A percentile compares a stretch with the other conserved stretches of the same genome.
Evolutionary conservation across 2,113 vertebrate genomes (phyloP).

Genomic region (Dicerorhinus sumatrensis): DNA sequence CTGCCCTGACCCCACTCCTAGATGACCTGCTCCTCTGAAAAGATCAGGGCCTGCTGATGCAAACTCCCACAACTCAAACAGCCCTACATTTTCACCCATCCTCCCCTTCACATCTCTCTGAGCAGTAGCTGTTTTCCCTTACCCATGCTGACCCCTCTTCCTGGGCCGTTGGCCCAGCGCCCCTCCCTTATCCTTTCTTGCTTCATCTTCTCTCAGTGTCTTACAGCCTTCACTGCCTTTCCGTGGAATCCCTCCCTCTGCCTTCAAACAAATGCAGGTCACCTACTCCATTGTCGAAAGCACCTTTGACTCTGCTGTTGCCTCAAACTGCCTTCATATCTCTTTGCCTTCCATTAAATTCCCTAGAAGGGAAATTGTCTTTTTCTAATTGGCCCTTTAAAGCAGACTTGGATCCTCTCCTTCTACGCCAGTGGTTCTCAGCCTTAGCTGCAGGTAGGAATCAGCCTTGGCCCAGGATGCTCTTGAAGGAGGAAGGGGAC

Average conservation of each 20-base stretch:
- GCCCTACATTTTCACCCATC: no score
- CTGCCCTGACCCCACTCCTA: not conserved
- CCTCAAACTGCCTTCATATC: not conserved
- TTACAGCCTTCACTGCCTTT: not conserved
- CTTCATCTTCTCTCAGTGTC: not conserved
- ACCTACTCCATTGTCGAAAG: not conserved
- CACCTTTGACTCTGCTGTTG: not conserved
- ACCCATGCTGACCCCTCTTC: rapidly evolving
- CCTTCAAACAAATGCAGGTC: not conserved
- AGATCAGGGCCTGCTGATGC: not conserved
- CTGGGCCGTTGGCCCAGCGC: not conserved
- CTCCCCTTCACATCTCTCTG: no score
- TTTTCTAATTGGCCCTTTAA: not conserved
- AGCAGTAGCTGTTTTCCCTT: not conserved
- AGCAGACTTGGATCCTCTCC: not conserved
- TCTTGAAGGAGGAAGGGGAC: not conserved
- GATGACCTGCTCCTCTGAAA: not conserved
- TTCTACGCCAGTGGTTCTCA: not conserved
- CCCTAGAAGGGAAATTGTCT: not conserved
- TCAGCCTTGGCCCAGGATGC: not conserved
- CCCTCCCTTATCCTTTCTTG: not conserved
- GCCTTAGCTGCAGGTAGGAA: not conserved
- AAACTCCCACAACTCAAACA: not conserved
- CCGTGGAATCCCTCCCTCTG: not conserved
- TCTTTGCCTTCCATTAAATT: not conserved